Evolutionary conservation across 2,797 vertebrate genomes (phyloP).

Genomic region (Arnoldichthys spilopterus): DNA sequence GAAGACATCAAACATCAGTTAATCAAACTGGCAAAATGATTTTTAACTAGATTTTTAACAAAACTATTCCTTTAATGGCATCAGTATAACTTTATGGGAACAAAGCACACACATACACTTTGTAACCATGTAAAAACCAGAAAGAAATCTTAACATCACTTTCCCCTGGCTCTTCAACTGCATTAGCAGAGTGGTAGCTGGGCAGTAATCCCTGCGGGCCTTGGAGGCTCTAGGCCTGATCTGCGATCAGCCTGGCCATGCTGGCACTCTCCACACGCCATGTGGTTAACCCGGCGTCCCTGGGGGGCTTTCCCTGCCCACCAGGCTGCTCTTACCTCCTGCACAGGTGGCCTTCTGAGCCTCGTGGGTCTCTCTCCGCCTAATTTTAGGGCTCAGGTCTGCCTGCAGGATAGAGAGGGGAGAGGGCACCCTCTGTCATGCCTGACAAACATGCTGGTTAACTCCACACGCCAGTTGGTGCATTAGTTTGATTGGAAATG

Average conservation of each 20-base stretch:
- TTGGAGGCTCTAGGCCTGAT: constrained; percentile 66
- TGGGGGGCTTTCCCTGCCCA: constrained; percentile 67
- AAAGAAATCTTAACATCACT: not conserved
- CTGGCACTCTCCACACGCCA: constrained; percentile 72
- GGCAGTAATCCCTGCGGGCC: constrained; percentile 67
- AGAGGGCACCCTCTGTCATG: constrained; percentile 50
- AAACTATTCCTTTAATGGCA: not conserved
- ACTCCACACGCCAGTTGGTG: constrained; percentile 51
- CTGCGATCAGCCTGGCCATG: constrained; percentile 71
- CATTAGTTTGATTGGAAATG: constrained; percentile 59
- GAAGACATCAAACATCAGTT: too few relatives aligned
- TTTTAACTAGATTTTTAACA: too few relatives aligned
- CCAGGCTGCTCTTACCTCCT: constrained; percentile 78
- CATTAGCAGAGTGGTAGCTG: constrained; percentile 37
- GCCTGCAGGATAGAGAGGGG: constrained; percentile 36
- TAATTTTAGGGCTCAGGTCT: constrained; percentile 54
- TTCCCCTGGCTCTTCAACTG: not conserved
- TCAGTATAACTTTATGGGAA: not conserved
- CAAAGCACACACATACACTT: not conserved
- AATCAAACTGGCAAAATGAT: too few relatives aligned
- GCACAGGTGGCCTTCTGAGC: constrained; percentile 76
- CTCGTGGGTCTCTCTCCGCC: constrained; percentile 62
- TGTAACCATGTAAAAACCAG: not conserved
- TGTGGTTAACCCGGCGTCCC: constrained; percentile 72
- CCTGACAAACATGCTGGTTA: constrained; percentile 44